A percentile compares a stretch with the other conserved stretches of the same genome.
Evolutionary conservation across 2,113 vertebrate genomes (phyloP).

Genomic region (Salvelinus fontinalis): DNA sequence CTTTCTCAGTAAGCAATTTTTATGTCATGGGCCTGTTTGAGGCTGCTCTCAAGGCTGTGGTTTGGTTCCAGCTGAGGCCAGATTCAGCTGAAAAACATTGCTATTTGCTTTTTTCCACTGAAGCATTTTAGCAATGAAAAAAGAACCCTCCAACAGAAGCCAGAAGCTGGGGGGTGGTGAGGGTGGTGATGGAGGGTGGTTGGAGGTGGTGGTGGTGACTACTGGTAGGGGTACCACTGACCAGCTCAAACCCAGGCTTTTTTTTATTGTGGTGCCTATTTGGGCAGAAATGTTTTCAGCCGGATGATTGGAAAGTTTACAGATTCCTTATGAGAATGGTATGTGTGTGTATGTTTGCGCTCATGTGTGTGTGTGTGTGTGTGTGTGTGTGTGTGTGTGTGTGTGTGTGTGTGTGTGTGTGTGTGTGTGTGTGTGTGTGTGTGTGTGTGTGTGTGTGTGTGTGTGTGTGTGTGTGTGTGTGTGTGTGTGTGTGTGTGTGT

Average conservation of each 20-base stretch:
- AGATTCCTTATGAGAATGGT: slow-evolving; percentile 49
- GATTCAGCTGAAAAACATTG: slow-evolving; percentile 72
- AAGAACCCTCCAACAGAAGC: background rate
- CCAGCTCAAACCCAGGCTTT: slow-evolving; percentile 56
- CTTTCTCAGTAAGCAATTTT: slow-evolving; percentile 50
- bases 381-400: too few species aligned
- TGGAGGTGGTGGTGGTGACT: too few species aligned
- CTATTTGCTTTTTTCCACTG: slow-evolving; percentile 65
- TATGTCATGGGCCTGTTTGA: slow-evolving; percentile 65
- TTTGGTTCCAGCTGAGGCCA: slow-evolving; percentile 71
- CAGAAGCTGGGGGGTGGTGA: slow-evolving; percentile 11
- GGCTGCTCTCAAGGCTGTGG: slow-evolving; percentile 77
- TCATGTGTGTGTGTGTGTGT: too few species aligned
- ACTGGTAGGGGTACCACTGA: slow-evolving; percentile 28
- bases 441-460: background rate
- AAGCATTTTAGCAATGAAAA: slow-evolving; percentile 52
- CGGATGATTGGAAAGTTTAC: slow-evolving; percentile 68
- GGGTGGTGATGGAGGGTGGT: background rate
- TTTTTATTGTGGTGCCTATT: slow-evolving; percentile 54
- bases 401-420: slow-evolving; percentile 1
- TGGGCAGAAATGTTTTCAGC: slow-evolving; percentile 45
- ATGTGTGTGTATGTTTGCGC: slow-evolving; percentile 7
- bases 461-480: background rate
- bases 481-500: background rate
- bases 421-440: background rate